Conservation (phyloP, 1,140 invertebrate species). For the Plutomurus gul region DNA sequence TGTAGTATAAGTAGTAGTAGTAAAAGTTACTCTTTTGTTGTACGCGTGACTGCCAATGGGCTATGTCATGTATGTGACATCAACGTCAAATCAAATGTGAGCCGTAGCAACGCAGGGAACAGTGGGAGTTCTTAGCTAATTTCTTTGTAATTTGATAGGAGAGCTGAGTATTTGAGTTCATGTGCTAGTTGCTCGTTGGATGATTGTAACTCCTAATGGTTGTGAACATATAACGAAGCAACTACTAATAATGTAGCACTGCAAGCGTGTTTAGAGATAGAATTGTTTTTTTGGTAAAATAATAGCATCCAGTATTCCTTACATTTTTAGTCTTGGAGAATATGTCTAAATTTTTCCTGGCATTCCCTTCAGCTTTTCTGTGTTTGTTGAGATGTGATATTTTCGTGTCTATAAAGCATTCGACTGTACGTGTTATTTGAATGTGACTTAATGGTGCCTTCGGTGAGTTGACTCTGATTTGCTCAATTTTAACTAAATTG, state of each 20-base stretch:
- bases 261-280: no score
- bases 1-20: no score
- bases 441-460: constrained; percentile 26
- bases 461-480: constrained; percentile 26
- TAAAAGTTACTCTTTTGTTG: constrained; percentile 8
- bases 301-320: no score
- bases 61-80: constrained; percentile 20
- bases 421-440: constrained; percentile 11
- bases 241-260: no score
- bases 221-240: no score
- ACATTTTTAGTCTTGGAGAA: no score
- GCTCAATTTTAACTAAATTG: constrained; percentile 27
- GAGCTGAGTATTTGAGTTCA: neutral
- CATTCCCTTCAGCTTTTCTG: neutral
- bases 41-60: neutral
- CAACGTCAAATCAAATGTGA: constrained; percentile 22
- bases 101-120: neutral
- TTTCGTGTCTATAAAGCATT: neutral
- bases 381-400: no score
- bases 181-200: no score
- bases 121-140: neutral
- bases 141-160: constrained; percentile 25
- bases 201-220: no score
- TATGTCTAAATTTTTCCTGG: no score
- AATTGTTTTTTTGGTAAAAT: no score